A percentile compares a stretch with the other conserved stretches of the same genome.
phyloP scores from a whole-genome alignment of 2,888 invertebrate genomes.

The Corythucha ciliata region DNA sequence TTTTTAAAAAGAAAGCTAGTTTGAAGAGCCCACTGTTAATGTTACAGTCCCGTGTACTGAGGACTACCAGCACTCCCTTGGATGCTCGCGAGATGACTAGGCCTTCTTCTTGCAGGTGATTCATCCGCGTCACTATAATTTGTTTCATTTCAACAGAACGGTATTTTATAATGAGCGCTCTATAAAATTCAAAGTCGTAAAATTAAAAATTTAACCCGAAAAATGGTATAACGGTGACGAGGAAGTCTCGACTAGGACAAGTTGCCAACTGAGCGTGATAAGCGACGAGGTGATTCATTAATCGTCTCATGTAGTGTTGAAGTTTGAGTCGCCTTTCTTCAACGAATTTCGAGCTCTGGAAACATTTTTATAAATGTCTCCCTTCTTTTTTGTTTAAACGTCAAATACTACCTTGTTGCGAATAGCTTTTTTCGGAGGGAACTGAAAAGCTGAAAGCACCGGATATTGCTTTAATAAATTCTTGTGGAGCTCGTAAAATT shows the following conservation, averaged over 20 bases:
- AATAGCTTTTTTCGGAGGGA: conserved; percentile 90
- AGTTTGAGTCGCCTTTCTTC: conserved; percentile 75
- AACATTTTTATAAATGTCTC: too few relatives aligned
- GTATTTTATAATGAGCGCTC: too few relatives aligned
- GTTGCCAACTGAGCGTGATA: conserved; percentile 65
- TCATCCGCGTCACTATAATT: too few relatives aligned
- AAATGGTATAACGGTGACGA: conserved; percentile 75
- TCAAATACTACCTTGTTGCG: conserved; percentile 82
- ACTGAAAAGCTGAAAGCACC: conserved; percentile 61
- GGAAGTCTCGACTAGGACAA: conserved; percentile 64
- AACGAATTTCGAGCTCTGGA: conserved; percentile 69
- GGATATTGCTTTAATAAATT: conserved; percentile 75
- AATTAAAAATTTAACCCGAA: conserved; percentile 74
- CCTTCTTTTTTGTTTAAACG: too few relatives aligned
- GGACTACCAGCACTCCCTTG: too few relatives aligned
- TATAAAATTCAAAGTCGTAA: neutral
- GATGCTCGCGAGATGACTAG: too few relatives aligned
- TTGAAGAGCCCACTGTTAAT: too few relatives aligned
- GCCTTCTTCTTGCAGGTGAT: too few relatives aligned
- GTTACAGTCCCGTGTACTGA: too few relatives aligned
- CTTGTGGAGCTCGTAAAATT: conserved; percentile 78
- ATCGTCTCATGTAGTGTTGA: conserved; percentile 77
- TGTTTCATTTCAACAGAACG: too few relatives aligned
- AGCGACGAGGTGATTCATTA: conserved; percentile 59
- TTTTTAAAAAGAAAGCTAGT: too few relatives aligned